Percentiles rank a stretch among this genome's conserved stretches.
Conservation (phyloP, 2,888 invertebrate genomes). For the Ichneumoninae sp. region DNA sequence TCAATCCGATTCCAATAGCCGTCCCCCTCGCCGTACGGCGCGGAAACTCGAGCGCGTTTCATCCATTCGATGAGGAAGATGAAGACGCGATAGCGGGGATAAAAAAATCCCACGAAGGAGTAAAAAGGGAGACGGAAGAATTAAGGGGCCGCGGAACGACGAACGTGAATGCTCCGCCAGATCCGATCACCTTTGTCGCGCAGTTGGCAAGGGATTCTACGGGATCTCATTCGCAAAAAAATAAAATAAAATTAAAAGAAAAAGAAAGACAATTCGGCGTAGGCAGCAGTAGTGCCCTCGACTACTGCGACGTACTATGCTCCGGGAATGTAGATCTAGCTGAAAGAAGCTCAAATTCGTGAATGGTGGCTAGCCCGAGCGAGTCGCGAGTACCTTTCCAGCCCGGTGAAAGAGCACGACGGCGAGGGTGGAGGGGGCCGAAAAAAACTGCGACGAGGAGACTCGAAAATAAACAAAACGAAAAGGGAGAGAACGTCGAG, state of each 20-base stretch:
- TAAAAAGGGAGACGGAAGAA: neutral
- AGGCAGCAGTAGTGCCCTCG: neutral
- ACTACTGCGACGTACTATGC: neutral
- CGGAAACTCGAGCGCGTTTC: constrained; percentile 2
- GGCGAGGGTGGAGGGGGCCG: neutral
- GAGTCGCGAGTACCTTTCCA: constrained; percentile 15
- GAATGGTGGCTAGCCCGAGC: neutral
- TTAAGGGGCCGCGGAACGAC: neutral
- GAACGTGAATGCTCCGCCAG: constrained; percentile 1
- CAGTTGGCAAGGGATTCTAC: neutral
- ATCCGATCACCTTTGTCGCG: constrained; percentile 6
- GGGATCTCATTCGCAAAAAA: neutral
- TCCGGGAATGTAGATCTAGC: constrained; percentile 14
- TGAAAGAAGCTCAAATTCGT: constrained; percentile 17
- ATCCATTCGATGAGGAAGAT: constrained; percentile 33
- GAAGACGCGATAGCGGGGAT: constrained; percentile 4
- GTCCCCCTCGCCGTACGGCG: neutral
- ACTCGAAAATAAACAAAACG: constrained; percentile 32
- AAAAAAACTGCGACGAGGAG: constrained; percentile 11
- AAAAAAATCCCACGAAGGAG: constrained; percentile 6
- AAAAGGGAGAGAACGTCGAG: neutral
- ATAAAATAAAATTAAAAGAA: neutral
- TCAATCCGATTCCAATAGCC: constrained; percentile 46
- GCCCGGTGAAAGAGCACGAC: constrained; percentile 1
- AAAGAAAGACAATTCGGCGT: constrained; percentile 15